A percentile compares a stretch with the other conserved stretches of the same genome.
Conservation (phyloP, 2,797 vertebrate species). For the Oreonectes daqikongensis region DNA sequence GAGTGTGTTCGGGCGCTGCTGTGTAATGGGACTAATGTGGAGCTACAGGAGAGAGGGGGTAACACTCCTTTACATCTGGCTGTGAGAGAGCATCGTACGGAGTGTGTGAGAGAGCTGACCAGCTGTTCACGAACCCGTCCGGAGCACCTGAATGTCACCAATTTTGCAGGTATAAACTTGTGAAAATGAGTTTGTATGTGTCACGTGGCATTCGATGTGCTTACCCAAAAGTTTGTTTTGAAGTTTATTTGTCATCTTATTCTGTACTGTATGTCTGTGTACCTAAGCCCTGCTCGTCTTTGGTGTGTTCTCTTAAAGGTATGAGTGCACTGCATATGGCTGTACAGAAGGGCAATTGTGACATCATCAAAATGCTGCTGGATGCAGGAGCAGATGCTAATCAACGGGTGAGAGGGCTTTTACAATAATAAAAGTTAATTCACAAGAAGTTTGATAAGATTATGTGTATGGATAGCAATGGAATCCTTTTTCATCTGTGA, state of each 20-base stretch:
- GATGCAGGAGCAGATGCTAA: constrained; percentile 73
- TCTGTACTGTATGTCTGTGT: not conserved
- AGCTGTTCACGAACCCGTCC: constrained; percentile 43
- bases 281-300: not conserved
- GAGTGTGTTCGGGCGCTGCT: constrained; percentile 68
- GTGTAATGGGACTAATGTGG: constrained; percentile 63
- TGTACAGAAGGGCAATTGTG: constrained; percentile 68
- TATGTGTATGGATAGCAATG: too few species aligned
- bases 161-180: constrained; percentile 56
- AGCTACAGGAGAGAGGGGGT: constrained; percentile 72
- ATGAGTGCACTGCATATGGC: constrained; percentile 76
- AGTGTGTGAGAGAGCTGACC: constrained; percentile 69
- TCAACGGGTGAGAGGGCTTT: constrained; percentile 69
- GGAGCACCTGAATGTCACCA: constrained; percentile 58
- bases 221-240: not conserved
- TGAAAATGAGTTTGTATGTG: not conserved
- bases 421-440: not conserved
- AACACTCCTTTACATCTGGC: constrained; percentile 78
- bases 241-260: not conserved
- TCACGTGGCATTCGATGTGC: too few species aligned
- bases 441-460: not conserved
- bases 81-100: constrained; percentile 66
- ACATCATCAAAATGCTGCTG: constrained; percentile 70
- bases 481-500: too few species aligned
- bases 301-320: constrained; percentile 61